phyloP scores from a whole-genome alignment of 92 coral and sea anemone genomes.

The Scolanthus callimorphus region DNA sequence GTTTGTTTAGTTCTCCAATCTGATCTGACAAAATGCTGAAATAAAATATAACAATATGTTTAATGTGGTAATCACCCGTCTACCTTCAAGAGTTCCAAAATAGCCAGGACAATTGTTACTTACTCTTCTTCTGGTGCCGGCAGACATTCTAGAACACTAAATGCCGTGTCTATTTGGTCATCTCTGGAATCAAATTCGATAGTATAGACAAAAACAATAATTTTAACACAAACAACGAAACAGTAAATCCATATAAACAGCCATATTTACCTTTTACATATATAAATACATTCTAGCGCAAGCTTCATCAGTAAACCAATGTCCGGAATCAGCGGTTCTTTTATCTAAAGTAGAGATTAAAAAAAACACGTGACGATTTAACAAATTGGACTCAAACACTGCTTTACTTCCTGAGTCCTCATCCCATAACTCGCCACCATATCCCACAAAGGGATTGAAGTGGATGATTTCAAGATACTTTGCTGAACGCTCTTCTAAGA shows the following conservation, averaged over 20 bases:
- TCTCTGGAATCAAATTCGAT: constrained; percentile 39
- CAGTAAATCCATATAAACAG: too few species aligned
- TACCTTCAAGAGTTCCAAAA: too few species aligned
- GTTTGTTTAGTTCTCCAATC: constrained; percentile 73
- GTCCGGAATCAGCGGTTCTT: constrained; percentile 88
- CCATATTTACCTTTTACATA: constrained; percentile 93
- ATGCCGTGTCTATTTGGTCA: constrained; percentile 78
- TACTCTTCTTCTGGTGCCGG: constrained; percentile 83
- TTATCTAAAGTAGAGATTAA: constrained; percentile 32
- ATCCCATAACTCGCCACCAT: too few species aligned
- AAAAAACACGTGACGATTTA: too few species aligned
- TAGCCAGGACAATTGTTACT: too few species aligned
- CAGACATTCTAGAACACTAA: constrained; percentile 84
- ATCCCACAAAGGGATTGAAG: neutral
- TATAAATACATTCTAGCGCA: constrained; percentile 88
- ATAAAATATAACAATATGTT: too few species aligned
- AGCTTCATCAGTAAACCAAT: constrained; percentile 82
- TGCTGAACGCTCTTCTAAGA: too few species aligned
- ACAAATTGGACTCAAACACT: too few species aligned
- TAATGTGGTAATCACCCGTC: too few species aligned
- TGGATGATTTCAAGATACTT: neutral
- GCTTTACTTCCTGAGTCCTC: too few species aligned
- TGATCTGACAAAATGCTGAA: constrained; percentile 86
- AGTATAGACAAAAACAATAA: neutral
- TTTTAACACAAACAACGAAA: neutral